Evolutionary conservation across 64 coral and sea anemone species (phyloP).

Genomic region (Trachythela sp.): DNA sequence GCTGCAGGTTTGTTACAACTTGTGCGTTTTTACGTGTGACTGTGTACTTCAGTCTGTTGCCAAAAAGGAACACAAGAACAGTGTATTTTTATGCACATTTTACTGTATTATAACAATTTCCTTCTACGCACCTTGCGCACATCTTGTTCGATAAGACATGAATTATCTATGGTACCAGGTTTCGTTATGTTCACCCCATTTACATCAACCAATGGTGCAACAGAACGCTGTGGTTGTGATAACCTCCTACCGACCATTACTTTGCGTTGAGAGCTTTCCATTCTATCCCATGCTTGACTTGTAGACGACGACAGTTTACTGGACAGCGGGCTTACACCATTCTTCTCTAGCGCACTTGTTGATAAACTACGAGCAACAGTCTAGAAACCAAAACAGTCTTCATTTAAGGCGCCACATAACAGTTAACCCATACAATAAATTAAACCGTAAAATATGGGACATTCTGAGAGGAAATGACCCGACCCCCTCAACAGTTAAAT

Average conservation of each 20-base stretch:
- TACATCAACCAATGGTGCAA: neutral
- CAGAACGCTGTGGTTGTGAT: conserved; percentile 16
- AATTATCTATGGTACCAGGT: conserved; percentile 84
- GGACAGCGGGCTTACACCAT: conserved; percentile 57
- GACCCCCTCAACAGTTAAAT: too few species aligned
- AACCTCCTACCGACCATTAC: neutral
- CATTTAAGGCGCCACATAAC: too few species aligned
- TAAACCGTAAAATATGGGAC: too few species aligned
- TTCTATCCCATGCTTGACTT: conserved; percentile 42
- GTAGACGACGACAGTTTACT: conserved; percentile 1
- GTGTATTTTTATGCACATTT: too few species aligned
- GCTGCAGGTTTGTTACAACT: too few species aligned
- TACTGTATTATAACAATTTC: too few species aligned
- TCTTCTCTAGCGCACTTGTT: conserved; percentile 69
- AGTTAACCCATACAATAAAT: too few species aligned
- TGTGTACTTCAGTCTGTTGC: too few species aligned
- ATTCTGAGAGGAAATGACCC: too few species aligned
- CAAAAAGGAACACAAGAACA: too few species aligned
- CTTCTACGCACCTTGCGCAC: conserved; percentile 65
- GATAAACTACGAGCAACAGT: conserved; percentile 64
- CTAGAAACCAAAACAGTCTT: conserved; percentile 30
- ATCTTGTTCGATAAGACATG: conserved; percentile 71
- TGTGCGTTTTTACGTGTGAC: too few species aligned
- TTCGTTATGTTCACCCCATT: conserved; percentile 21
- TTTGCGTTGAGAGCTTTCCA: conserved; percentile 38